Percentiles rank a stretch among this genome's conserved stretches.
phyloP scores from a whole-genome alignment of 2,888 invertebrate genomes.

The Plutella xylostella region DNA sequence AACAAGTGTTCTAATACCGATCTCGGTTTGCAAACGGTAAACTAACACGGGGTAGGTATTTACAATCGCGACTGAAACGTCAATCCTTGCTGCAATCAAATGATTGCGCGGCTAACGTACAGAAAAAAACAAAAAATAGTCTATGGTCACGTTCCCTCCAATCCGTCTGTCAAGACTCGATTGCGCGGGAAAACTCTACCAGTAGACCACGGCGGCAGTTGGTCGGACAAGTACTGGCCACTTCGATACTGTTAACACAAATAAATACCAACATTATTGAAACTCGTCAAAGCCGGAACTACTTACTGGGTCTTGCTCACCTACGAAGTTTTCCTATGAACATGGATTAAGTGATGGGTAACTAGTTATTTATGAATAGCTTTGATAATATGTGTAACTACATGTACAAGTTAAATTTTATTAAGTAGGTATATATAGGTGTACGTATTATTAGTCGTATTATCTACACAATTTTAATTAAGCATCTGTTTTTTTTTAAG shows the following conservation, averaged over 20 bases:
- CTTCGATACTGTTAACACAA: conserved; percentile 30
- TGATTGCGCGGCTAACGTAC: conserved; percentile 10
- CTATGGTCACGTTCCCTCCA: conserved; percentile 30
- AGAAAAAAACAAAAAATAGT: conserved; percentile 11
- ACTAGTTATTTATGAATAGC: no score
- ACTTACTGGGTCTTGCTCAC: background rate
- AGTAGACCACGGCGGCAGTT: conserved; percentile 15
- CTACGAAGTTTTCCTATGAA: background rate
- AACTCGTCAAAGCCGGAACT: conserved; percentile 1
- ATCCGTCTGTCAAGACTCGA: conserved; percentile 23
- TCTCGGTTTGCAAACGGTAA: no score
- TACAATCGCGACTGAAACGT: conserved; percentile 21
- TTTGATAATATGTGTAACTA: no score
- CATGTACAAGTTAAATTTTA: no score
- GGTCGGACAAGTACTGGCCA: conserved; percentile 30
- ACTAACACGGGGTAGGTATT: conserved; percentile 19
- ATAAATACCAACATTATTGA: conserved; percentile 27
- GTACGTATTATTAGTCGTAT: no score
- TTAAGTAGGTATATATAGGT: no score
- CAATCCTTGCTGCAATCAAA: conserved; percentile 5
- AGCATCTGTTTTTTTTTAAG: no score
- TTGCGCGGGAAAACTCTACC: conserved; percentile 31
- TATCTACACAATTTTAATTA: no score
- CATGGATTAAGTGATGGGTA: no score
- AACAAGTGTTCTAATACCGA: no score